Conservation (phyloP, 2,797 vertebrate species). For the Chloroceryle inda region DNA sequence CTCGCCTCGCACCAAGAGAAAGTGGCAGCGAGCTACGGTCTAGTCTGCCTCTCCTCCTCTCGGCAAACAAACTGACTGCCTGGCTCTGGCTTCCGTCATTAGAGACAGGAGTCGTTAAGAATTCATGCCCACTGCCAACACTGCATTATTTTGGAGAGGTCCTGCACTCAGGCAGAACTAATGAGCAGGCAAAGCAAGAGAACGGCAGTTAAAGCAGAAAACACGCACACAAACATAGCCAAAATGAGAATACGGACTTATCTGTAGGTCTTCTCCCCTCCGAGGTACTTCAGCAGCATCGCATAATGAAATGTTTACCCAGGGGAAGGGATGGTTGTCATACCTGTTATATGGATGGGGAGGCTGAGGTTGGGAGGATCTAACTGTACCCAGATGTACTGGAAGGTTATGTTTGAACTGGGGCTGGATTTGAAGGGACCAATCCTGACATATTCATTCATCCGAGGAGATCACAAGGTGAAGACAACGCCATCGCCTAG, state of each 20-base stretch:
- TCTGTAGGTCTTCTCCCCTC: conserved; percentile 26
- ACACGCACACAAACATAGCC: conserved; percentile 4
- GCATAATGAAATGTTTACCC: neutral
- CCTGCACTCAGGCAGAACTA: conserved; percentile 75
- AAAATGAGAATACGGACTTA: conserved; percentile 51
- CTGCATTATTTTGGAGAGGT: conserved; percentile 65
- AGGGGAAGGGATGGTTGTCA: neutral
- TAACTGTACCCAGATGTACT: neutral
- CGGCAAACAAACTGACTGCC: conserved; percentile 23
- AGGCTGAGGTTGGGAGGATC: conserved; percentile 22
- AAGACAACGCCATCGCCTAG: neutral
- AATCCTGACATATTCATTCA: neutral
- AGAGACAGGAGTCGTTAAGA: conserved; percentile 60
- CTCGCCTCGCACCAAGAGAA: neutral
- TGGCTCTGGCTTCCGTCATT: conserved; percentile 29
- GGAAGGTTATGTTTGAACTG: neutral
- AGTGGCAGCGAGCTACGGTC: neutral
- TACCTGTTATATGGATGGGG: neutral
- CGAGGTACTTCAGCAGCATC: neutral
- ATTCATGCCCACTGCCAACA: conserved; percentile 59
- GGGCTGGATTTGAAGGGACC: neutral
- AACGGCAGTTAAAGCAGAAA: conserved; percentile 56
- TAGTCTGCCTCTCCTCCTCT: neutral
- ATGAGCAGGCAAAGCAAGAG: conserved; percentile 63
- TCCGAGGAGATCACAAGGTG: conserved; percentile 11